Conservation (phyloP, 1,140 invertebrate species). For the Nasonia vitripennis region DNA sequence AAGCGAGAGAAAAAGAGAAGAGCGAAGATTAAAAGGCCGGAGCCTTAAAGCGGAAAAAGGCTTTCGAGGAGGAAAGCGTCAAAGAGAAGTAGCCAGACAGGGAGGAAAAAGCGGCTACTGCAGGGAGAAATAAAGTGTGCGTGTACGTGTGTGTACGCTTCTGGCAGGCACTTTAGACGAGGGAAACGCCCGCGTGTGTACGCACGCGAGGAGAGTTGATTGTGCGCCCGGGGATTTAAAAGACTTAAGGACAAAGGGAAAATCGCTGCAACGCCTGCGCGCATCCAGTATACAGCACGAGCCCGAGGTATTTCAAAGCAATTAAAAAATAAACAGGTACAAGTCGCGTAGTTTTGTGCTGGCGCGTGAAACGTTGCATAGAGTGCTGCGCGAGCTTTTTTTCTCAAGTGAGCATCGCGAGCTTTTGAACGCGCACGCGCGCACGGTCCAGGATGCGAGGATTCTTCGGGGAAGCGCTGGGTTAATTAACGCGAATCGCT, state of each 20-base stretch:
- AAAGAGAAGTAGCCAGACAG: constrained; percentile 40
- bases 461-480: background rate
- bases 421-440: background rate
- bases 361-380: background rate
- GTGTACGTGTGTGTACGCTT: background rate
- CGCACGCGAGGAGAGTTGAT: background rate
- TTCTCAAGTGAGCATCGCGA: background rate
- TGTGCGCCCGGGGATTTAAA: constrained; percentile 9
- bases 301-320: background rate
- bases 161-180: background rate
- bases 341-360: background rate
- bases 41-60: too few species aligned
- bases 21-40: background rate
- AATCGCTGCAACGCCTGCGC: background rate
- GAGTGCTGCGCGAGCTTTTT: background rate
- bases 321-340: constrained; percentile 7
- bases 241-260: background rate
- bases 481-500: background rate
- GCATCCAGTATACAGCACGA: background rate
- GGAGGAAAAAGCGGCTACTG: background rate
- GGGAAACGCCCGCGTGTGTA: background rate
- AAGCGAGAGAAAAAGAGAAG: constrained; percentile 14
- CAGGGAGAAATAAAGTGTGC: background rate
- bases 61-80: background rate
- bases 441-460: background rate